Evolutionary conservation across 2,797 vertebrate species (phyloP).

Genomic region (Chiroxiphia lanceolata): DNA sequence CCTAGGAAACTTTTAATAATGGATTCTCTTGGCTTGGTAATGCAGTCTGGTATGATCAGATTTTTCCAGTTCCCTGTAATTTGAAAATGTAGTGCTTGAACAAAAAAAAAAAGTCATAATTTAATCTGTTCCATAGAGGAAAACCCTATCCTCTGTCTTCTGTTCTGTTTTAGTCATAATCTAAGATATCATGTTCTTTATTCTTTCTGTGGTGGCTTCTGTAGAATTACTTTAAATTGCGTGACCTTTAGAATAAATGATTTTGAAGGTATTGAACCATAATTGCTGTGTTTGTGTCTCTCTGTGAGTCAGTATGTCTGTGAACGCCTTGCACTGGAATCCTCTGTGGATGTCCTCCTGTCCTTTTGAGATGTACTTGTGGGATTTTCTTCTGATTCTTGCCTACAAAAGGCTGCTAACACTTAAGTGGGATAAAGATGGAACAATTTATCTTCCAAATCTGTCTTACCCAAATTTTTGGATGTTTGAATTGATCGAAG

Average conservation of each 20-base stretch:
- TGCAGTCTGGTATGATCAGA: not conserved
- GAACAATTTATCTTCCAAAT: not conserved
- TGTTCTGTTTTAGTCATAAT: not conserved
- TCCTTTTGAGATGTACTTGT: not conserved
- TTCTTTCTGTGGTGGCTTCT: not conserved
- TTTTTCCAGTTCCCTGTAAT: constrained; percentile 27
- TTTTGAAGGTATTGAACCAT: not conserved
- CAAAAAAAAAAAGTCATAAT: not conserved
- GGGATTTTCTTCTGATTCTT: not conserved
- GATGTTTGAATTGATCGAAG: not conserved
- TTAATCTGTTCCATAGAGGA: not conserved
- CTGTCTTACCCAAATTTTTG: not conserved
- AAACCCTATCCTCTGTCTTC: not conserved
- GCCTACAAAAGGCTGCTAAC: not conserved
- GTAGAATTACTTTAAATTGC: not conserved
- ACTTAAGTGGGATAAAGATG: not conserved
- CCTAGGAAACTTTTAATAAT: constrained; percentile 1
- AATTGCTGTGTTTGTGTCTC: not conserved
- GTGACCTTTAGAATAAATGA: not conserved
- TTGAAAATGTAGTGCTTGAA: not conserved
- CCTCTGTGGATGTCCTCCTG: not conserved
- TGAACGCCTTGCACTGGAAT: not conserved
- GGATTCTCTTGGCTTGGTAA: not conserved
- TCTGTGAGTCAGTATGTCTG: not conserved
- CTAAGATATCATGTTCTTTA: not conserved